phyloP scores from a whole-genome alignment of 2,113 vertebrate species.

The Nothoprocta pentlandii region DNA sequence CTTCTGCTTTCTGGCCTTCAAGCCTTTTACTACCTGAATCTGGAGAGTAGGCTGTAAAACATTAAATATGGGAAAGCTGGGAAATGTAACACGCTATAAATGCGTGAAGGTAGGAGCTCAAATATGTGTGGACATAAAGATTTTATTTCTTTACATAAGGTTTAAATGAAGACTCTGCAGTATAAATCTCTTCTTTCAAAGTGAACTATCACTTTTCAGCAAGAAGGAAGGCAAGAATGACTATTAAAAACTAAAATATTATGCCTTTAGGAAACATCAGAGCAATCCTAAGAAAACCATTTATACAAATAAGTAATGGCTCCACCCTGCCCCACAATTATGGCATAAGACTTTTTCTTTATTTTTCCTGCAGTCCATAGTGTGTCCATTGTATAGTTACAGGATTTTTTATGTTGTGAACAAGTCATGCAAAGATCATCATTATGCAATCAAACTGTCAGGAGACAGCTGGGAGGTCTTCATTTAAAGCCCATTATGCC shows the following conservation, averaged over 20 bases:
- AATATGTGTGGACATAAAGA: slow-evolving; percentile 72
- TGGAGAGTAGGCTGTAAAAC: slow-evolving; percentile 70
- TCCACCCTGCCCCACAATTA: not conserved
- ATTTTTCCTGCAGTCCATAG: not conserved
- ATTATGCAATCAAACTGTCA: slow-evolving; percentile 61
- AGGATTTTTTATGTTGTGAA: not conserved
- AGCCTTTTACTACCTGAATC: slow-evolving; percentile 73
- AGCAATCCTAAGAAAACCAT: not conserved
- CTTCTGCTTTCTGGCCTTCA: slow-evolving; percentile 44
- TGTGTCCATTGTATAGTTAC: not conserved
- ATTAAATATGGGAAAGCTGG: slow-evolving; percentile 73
- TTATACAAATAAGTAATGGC: not conserved
- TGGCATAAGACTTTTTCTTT: not conserved
- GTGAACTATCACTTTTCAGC: slow-evolving; percentile 60
- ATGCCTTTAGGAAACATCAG: slow-evolving; percentile 17
- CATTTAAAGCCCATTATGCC: slow-evolving; percentile 47
- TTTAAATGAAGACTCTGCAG: slow-evolving; percentile 69
- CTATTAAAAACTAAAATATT: slow-evolving; percentile 51
- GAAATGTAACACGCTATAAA: slow-evolving; percentile 73
- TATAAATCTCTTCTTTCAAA: slow-evolving; percentile 68
- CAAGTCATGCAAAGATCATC: not conserved
- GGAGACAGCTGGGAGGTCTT: slow-evolving; percentile 63
- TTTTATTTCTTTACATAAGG: slow-evolving; percentile 76
- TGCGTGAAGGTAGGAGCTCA: slow-evolving; percentile 65
- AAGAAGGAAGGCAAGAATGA: slow-evolving; percentile 43